These are phyloP conservation scores for Sternarchorhynchus goeldii DNA, from an alignment of 2,797 vertebrate genomes.

Conservation along the genomic window DNA sequence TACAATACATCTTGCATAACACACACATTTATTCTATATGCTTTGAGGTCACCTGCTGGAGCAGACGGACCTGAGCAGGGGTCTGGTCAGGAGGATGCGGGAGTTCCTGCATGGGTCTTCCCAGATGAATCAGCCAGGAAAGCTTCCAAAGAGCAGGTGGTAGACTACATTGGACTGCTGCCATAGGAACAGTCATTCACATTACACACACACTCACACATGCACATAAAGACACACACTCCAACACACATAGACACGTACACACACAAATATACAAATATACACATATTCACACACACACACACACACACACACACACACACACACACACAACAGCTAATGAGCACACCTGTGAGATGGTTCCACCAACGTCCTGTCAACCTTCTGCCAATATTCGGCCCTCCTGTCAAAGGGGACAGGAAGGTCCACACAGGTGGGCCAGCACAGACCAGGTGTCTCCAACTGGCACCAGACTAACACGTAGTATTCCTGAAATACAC, in stretches of 20 bases:
- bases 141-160: conserved; percentile 56
- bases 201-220: conserved; percentile 63
- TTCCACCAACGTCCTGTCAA: conserved; percentile 45
- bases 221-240: neutral
- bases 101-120: neutral
- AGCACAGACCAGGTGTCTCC: conserved; percentile 70
- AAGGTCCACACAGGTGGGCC: conserved; percentile 71
- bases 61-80: conserved; percentile 73
- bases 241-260: too few species aligned
- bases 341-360: conserved; percentile 76
- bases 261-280: too few species aligned
- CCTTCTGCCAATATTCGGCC: conserved; percentile 62
- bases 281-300: too few species aligned
- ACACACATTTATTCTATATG: conserved; percentile 25
- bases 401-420: conserved; percentile 74
- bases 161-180: conserved; percentile 45
- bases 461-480: conserved; percentile 74
- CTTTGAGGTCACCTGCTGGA: conserved; percentile 82
- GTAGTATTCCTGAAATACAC: conserved; percentile 5
- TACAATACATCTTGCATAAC: neutral
- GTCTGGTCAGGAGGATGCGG: conserved; percentile 51
- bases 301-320: neutral
- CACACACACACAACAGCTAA: conserved; percentile 69
- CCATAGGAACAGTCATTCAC: conserved; percentile 66
- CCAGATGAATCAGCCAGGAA: conserved; percentile 48